Percentiles rank a stretch among this genome's conserved stretches.
These are phyloP conservation scores for Anguilla anguilla DNA, from an alignment of 2,797 vertebrate genomes.

Conservation along the genomic window DNA sequence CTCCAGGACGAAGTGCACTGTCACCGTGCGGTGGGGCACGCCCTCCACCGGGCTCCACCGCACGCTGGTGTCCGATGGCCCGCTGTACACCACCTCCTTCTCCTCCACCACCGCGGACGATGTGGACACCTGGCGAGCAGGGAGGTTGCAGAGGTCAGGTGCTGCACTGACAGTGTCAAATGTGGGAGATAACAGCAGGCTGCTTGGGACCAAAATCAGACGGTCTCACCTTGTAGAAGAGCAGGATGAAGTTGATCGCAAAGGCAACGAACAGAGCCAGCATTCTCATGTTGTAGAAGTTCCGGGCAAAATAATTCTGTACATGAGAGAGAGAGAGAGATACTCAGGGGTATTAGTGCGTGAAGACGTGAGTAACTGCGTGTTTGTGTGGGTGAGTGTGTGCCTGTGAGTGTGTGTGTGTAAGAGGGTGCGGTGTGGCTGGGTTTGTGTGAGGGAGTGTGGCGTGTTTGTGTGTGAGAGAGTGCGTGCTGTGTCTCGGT, in stretches of 20 bases:
- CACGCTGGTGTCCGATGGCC: conserved; percentile 58
- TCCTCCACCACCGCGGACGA: conserved; percentile 85
- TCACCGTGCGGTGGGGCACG: conserved; percentile 55
- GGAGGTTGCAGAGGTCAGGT: background rate
- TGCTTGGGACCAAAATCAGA: background rate
- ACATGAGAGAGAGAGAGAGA: conserved; percentile 50
- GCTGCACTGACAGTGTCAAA: background rate
- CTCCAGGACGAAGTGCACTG: conserved; percentile 90
- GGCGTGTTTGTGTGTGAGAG: background rate
- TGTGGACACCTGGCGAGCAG: conserved; percentile 82
- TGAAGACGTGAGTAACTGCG: background rate
- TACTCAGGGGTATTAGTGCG: background rate
- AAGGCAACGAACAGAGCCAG: conserved; percentile 93
- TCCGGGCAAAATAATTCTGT: conserved; percentile 96
- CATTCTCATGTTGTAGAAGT: conserved; percentile 99
- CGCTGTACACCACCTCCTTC: conserved; percentile 70
- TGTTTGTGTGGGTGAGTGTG: background rate
- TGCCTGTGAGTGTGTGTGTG: background rate
- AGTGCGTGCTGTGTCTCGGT: background rate
- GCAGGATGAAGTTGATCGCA: conserved; percentile 96
- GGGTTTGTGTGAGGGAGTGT: background rate
- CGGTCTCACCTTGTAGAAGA: conserved; percentile 91
- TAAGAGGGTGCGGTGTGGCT: background rate
- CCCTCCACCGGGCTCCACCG: conserved; percentile 69
- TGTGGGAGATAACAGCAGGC: background rate